Conservation (phyloP, 2,797 vertebrate species). For the Hafferia zeledoni region DNA sequence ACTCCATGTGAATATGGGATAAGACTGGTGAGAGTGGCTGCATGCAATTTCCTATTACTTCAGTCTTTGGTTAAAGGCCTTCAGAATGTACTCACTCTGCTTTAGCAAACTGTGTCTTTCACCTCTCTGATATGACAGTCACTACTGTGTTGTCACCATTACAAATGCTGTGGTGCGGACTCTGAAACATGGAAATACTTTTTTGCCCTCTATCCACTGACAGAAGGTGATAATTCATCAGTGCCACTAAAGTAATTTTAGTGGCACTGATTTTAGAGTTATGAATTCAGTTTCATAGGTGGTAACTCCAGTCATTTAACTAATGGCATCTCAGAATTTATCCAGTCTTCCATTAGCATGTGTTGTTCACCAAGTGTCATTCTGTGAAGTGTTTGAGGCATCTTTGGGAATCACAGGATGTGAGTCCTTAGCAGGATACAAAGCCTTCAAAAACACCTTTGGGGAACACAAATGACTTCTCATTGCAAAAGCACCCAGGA, state of each 20-base stretch:
- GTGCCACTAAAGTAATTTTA: not conserved
- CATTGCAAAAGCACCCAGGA: not conserved
- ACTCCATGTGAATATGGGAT: not conserved
- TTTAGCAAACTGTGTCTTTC: not conserved
- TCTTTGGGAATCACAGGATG: not conserved
- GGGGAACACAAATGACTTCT: not conserved
- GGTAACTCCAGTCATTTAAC: not conserved
- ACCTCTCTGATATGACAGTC: not conserved
- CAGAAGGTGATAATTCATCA: not conserved
- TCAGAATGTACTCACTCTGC: not conserved
- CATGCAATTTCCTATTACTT: not conserved
- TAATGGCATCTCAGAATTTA: not conserved
- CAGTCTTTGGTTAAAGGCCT: not conserved
- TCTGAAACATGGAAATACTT: not conserved
- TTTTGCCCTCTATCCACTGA: not conserved
- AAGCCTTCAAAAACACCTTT: constrained; percentile 17
- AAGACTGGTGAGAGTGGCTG: not conserved
- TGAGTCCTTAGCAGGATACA: not conserved
- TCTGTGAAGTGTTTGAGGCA: not conserved
- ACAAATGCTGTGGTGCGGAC: not conserved
- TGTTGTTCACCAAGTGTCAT: not conserved
- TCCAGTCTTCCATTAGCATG: not conserved
- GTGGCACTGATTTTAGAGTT: not conserved
- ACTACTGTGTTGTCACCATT: not conserved
- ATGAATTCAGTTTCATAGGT: not conserved